A percentile compares a stretch with the other conserved stretches of the same genome.
Conservation (phyloP, 2,797 vertebrate genomes). For the Telmatherina bonti region DNA sequence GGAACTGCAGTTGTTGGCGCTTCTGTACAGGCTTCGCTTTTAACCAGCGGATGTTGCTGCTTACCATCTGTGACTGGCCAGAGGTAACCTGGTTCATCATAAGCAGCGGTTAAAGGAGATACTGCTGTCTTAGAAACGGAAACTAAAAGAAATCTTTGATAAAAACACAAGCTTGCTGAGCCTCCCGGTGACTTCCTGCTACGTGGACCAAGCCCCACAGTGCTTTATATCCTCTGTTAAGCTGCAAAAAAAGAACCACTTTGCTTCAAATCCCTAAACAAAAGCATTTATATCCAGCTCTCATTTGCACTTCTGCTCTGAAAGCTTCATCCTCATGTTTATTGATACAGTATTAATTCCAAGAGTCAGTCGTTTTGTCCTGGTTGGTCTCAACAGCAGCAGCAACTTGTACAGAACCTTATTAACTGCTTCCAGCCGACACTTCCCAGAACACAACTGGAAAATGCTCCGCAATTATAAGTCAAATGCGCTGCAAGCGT, state of each 20-base stretch:
- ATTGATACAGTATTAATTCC: constrained; percentile 24
- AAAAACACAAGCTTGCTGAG: not conserved
- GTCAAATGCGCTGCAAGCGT: constrained; percentile 65
- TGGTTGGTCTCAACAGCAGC: not conserved
- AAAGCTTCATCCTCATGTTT: constrained; percentile 25
- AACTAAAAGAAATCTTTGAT: not conserved
- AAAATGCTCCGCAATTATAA: constrained; percentile 66
- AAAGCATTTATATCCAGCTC: too few species aligned
- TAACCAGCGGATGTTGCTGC: too few species aligned
- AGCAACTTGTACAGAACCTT: constrained; percentile 19
- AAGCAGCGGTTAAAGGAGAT: too few species aligned
- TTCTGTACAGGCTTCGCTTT: too few species aligned
- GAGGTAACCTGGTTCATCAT: too few species aligned
- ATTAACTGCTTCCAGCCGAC: constrained; percentile 69
- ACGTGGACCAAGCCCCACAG: too few species aligned
- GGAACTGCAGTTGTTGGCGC: too few species aligned
- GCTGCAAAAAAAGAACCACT: too few species aligned
- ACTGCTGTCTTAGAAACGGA: too few species aligned
- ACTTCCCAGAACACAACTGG: constrained; percentile 63
- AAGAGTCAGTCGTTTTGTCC: constrained; percentile 29
- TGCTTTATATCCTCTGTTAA: not conserved
- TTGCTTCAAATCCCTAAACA: too few species aligned
- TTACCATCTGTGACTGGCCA: too few species aligned
- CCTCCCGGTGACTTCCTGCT: not conserved
- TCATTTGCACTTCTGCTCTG: too few species aligned